phyloP scores from a whole-genome alignment of 2,888 invertebrate genomes.

The Bimastos eiseni region DNA sequence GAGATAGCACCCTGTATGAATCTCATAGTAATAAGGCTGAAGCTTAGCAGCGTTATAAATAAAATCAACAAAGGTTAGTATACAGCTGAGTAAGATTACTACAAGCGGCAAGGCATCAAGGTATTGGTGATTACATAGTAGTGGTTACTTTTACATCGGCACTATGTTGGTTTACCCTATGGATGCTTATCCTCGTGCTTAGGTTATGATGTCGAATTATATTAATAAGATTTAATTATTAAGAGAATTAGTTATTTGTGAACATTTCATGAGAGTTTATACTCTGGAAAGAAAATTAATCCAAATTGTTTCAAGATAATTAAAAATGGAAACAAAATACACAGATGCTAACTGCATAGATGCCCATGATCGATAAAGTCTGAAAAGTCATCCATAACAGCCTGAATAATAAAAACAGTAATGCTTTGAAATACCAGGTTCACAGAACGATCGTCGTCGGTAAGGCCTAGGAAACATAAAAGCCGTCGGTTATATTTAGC shows the following conservation, averaged over 20 bases:
- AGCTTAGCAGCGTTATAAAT: too few species aligned
- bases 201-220: too few species aligned
- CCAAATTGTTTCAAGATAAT: neutral
- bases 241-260: neutral
- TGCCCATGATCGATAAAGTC: neutral
- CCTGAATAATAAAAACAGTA: neutral
- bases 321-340: neutral
- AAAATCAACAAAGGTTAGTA: neutral
- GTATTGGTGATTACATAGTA: neutral
- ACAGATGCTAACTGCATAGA: neutral
- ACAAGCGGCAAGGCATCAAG: neutral
- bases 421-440: neutral
- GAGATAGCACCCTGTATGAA: too few species aligned
- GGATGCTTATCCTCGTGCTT: too few species aligned
- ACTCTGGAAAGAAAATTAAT: neutral
- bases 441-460: neutral
- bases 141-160: neutral
- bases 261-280: neutral
- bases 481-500: neutral
- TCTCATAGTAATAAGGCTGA: too few species aligned
- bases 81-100: neutral
- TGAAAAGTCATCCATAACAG: neutral
- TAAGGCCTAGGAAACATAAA: conserved; percentile 3
- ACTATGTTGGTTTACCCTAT: neutral
- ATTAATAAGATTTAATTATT: neutral